These are phyloP conservation scores for Akabosia matsudoensis DNA, from an alignment of 1,140 invertebrate genomes.

Conservation along the genomic window DNA sequence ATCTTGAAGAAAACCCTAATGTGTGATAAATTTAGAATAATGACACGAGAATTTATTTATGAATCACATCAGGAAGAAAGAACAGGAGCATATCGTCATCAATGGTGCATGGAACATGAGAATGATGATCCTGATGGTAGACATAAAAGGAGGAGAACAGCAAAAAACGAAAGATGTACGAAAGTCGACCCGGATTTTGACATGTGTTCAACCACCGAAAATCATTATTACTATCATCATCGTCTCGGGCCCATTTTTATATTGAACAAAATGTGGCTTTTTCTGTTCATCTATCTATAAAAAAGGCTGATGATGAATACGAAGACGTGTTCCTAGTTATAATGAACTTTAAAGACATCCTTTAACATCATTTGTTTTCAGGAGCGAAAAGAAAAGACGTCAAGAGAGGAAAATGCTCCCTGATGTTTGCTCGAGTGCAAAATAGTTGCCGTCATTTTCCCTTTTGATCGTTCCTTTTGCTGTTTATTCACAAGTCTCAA, in stretches of 20 bases:
- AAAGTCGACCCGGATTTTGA: conserved; percentile 15
- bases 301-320: conserved; percentile 5
- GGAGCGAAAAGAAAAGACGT: conserved; percentile 35
- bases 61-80: conserved; percentile 27
- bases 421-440: conserved; percentile 16
- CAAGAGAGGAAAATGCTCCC: conserved; percentile 15
- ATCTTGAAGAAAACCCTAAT: neutral
- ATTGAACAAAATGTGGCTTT: conserved; percentile 19
- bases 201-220: conserved; percentile 21
- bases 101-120: neutral
- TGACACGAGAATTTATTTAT: conserved; percentile 44
- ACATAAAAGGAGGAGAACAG: neutral
- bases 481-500: neutral
- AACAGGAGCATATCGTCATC: neutral
- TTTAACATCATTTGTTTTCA: conserved; percentile 40
- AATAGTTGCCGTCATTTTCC: neutral
- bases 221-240: neutral
- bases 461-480: neutral
- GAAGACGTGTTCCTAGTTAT: neutral
- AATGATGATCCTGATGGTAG: too few relatives aligned
- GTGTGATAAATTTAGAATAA: conserved; percentile 43
- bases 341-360: conserved; percentile 21
- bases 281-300: conserved; percentile 11
- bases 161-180: neutral
- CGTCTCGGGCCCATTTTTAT: neutral